Conservation (phyloP, 2,113 vertebrate genomes). For the Oreochromis tanganicae region DNA sequence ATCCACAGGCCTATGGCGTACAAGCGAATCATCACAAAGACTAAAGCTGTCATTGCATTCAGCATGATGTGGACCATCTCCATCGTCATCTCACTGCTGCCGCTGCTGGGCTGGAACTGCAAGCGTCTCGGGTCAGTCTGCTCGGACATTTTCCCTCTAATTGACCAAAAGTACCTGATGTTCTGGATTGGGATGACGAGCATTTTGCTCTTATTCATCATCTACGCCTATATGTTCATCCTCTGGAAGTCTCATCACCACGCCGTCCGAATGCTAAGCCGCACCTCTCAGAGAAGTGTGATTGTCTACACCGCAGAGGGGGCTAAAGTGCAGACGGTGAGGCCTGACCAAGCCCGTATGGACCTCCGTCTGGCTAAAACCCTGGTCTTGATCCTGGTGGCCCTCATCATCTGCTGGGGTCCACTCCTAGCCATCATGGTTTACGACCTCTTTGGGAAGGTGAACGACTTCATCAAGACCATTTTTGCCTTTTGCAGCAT, state of each 20-base stretch:
- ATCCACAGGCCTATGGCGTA: slow-evolving; percentile 95
- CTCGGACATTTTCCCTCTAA: slow-evolving; percentile 97
- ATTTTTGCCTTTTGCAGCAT: slow-evolving; percentile 97
- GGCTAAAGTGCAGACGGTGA: slow-evolving; percentile 89
- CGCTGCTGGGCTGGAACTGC: slow-evolving; percentile 98
- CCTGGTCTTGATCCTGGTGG: slow-evolving; percentile 92
- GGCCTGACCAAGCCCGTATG: slow-evolving; percentile 94
- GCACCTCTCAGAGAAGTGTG: slow-evolving; percentile 92
- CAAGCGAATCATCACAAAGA: slow-evolving; percentile 92
- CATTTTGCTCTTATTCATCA: slow-evolving; percentile 89
- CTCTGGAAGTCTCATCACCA: slow-evolving; percentile 98
- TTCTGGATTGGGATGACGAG: slow-evolving; percentile 96
- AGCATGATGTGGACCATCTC: slow-evolving; percentile 96
- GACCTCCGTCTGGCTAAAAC: slow-evolving; percentile 98
- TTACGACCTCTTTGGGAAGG: slow-evolving; percentile 95
- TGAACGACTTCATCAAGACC: slow-evolving; percentile 93
- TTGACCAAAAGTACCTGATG: slow-evolving; percentile 93
- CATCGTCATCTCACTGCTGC: slow-evolving; percentile 88
- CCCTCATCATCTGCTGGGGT: slow-evolving; percentile 98
- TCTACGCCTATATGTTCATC: slow-evolving; percentile 98
- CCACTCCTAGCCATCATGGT: slow-evolving; percentile 96
- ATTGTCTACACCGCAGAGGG: slow-evolving; percentile 89
- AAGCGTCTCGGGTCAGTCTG: slow-evolving; percentile 88
- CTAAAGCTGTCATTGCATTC: slow-evolving; percentile 94
- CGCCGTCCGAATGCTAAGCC: slow-evolving; percentile 93